These are phyloP conservation scores for Leptinotarsa tumamoca DNA, from an alignment of 2,888 invertebrate genomes.

Conservation along the genomic window DNA sequence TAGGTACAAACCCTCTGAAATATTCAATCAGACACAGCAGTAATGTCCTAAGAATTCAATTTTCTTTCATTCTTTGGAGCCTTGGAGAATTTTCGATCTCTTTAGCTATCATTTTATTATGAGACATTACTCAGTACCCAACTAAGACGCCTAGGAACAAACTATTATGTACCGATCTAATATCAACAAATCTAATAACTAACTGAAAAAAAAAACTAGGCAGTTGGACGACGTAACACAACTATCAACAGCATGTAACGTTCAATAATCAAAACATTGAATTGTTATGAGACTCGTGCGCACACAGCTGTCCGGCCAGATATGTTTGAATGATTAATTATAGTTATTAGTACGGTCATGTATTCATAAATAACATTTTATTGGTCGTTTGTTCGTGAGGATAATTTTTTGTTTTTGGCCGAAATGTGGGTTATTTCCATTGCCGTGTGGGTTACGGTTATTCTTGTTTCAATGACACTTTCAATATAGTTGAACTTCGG, in stretches of 20 bases:
- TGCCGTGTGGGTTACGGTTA: constrained; percentile 29
- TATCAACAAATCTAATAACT: not conserved
- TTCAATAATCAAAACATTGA: constrained; percentile 18
- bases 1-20: no score
- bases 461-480: not conserved
- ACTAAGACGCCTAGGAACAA: no score
- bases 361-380: constrained; percentile 34
- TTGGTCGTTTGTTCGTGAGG: constrained; percentile 28
- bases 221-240: not conserved
- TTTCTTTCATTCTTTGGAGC: no score
- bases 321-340: constrained; percentile 28
- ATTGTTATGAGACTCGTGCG: not conserved
- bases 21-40: no score
- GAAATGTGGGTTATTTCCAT: constrained; percentile 41
- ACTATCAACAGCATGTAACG: constrained; percentile 4
- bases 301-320: constrained; percentile 10
- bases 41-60: no score
- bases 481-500: not conserved
- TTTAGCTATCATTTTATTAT: no score
- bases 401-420: constrained; percentile 29
- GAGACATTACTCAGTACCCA: no score
- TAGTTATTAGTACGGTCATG: constrained; percentile 24
- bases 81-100: no score
- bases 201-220: not conserved
- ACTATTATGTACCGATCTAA: no score